Base-by-base conservation (phyloP, 2,113 vertebrate genomes). In the Cathartes aura region DNA sequence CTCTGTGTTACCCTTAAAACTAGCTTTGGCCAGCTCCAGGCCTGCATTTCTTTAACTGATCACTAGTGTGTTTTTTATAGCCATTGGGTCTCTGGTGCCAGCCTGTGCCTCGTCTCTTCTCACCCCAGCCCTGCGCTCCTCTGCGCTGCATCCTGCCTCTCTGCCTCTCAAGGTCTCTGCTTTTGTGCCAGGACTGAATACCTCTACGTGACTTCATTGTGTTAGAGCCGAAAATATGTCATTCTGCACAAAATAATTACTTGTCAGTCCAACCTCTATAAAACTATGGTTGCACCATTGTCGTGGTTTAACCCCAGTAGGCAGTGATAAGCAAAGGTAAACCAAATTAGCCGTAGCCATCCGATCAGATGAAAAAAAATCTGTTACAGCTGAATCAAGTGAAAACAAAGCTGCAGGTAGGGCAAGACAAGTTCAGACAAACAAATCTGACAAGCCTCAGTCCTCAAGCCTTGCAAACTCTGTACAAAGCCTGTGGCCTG, bases 41-140 rank as follows among this genome's bases (percentile, higher is more conserved):
- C 30, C 42, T 67, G 9, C 5, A 29, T 87, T 82, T 84, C 63
- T 91, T 68, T 70, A 72, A 9, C 22, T 55, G 43, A 21, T 6
- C 6, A 10, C 27, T n/a, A 8, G 2, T 19, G 17, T 82, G 47
- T 6, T 66, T 8, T 56, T 81, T 52, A 27, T 4, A 84, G 73
- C 5, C 6, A 0, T 42, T 36, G 26, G 32, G 21, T 58, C 11
- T 53, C 42, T 3, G 1, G 13, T 34, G 16, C 6, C 45, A 78
- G 8, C 10, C 22, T 23, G 15, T 48, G 22, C 13, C 53, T 15
- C 12, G 38, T 9, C 6, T 71, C 42, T 87, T 53, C 38, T 40
- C n/a, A 42, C 3, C 11, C 12, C 67, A 82, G 21, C 40, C 40
- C 30, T 48, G 43, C 56, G 16, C 5, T 68, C 15, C 11, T 53